These are phyloP conservation scores for Thalassoma bifasciatum DNA, from an alignment of 2,113 vertebrate species.

Conservation along the genomic window DNA sequence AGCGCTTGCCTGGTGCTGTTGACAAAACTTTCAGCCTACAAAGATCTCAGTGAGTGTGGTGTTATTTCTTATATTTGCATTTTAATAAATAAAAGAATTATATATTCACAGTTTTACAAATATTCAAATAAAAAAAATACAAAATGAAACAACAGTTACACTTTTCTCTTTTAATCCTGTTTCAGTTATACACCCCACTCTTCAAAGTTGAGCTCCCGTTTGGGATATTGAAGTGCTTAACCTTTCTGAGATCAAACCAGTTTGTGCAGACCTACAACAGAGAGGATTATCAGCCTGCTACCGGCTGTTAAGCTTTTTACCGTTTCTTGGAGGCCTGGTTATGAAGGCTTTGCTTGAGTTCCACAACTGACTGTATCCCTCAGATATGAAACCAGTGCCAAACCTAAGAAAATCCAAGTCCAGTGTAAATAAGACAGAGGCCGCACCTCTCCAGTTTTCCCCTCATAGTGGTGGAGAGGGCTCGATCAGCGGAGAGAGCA, in stretches of 20 bases:
- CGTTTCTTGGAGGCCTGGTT: conserved; percentile 50
- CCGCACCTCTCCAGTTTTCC: conserved; percentile 70
- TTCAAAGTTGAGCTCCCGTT: conserved; percentile 37
- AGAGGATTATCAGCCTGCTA: conserved; percentile 41
- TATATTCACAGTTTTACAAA: conserved; percentile 64
- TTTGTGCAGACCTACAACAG: conserved; percentile 42
- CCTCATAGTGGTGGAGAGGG: conserved; percentile 68
- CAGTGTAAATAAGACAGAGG: conserved; percentile 72
- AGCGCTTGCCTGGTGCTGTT: neutral
- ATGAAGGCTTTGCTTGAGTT: conserved; percentile 41
- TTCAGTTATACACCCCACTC: conserved; percentile 15
- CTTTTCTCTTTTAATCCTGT: conserved; percentile 16
- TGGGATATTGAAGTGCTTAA: conserved; percentile 27
- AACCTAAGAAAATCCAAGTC: conserved; percentile 72
- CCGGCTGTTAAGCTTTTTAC: conserved; percentile 25
- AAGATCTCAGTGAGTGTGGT: neutral
- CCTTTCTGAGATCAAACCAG: conserved; percentile 43
- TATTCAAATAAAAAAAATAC: conserved; percentile 37
- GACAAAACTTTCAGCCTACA: conserved; percentile 21
- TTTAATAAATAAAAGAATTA: conserved; percentile 67
- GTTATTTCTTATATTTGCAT: conserved; percentile 51
- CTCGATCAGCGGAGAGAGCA: conserved; percentile 67
- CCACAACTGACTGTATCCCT: conserved; percentile 49
- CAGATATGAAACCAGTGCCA: conserved; percentile 50
- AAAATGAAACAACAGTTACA: conserved; percentile 43